Conservation (phyloP, 2,888 invertebrate species). For the Tetheella fluctuosa region DNA sequence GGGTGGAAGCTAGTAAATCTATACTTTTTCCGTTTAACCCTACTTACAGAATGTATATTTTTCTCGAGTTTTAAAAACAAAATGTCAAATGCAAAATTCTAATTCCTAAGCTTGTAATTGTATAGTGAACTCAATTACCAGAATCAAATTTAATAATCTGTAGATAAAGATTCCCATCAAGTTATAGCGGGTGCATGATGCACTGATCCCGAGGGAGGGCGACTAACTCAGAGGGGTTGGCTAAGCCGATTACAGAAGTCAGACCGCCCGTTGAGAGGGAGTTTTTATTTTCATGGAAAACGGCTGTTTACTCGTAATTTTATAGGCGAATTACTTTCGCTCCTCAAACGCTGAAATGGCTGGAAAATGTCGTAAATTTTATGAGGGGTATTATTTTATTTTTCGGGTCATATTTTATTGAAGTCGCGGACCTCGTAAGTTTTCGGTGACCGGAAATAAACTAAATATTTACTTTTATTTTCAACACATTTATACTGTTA, state of each 20-base stretch:
- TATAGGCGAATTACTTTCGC: conserved; percentile 80
- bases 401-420: conserved; percentile 69
- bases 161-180: conserved; percentile 81
- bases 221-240: conserved; percentile 59
- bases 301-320: conserved; percentile 82
- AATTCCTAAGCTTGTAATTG: conserved; percentile 32
- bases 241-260: conserved; percentile 82
- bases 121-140: conserved; percentile 78
- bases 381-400: conserved; percentile 72
- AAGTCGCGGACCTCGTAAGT: conserved; percentile 41
- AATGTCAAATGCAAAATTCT: neutral
- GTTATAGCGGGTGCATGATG: conserved; percentile 74
- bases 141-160: conserved; percentile 80
- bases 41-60: too few species aligned
- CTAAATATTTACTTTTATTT: conserved; percentile 4
- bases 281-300: conserved; percentile 79
- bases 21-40: too few species aligned
- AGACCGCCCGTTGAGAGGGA: conserved; percentile 63
- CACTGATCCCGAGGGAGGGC: conserved; percentile 58
- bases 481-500: neutral
- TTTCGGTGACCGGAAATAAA: conserved; percentile 28
- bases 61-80: neutral
- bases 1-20: too few species aligned
- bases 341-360: conserved; percentile 76
- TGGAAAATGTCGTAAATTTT: conserved; percentile 75